Percentiles rank a stretch among this genome's conserved stretches.
Conservation (phyloP, 2,797 vertebrate genomes). For the Iguana delicatissima region DNA sequence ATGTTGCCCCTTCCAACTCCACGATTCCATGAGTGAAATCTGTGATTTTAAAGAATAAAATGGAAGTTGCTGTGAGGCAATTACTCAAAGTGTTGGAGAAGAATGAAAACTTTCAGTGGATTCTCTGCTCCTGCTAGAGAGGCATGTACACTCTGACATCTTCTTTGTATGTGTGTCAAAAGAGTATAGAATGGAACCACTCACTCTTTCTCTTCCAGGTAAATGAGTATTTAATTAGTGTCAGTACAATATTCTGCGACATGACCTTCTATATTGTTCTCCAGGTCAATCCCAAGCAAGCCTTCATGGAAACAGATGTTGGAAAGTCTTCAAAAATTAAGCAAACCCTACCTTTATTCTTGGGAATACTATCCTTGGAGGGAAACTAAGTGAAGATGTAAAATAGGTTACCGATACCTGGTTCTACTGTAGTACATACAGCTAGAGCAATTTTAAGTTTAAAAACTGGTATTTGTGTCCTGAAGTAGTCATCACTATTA, state of each 20-base stretch:
- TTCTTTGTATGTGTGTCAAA: slow-evolving; percentile 29
- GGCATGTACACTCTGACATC: slow-evolving; percentile 35
- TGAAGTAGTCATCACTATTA: neutral
- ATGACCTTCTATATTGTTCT: slow-evolving; percentile 60
- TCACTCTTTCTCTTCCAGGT: slow-evolving; percentile 53
- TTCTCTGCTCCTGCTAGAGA: slow-evolving; percentile 27
- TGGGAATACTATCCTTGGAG: slow-evolving; percentile 62
- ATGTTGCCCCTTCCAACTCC: too few relatives aligned
- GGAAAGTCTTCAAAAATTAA: slow-evolving; percentile 72
- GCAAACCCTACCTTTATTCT: slow-evolving; percentile 66
- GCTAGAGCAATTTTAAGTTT: neutral
- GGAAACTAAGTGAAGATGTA: slow-evolving; percentile 44
- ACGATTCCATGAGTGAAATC: slow-evolving; percentile 1
- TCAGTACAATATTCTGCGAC: slow-evolving; percentile 32
- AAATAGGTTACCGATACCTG: neutral
- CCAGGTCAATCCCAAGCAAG: slow-evolving; percentile 56
- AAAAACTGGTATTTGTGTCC: neutral
- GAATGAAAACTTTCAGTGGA: neutral
- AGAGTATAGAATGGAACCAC: slow-evolving; percentile 43
- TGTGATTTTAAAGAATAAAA: slow-evolving; percentile 30
- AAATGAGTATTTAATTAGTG: slow-evolving; percentile 65
- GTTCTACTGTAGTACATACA: neutral
- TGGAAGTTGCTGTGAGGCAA: neutral
- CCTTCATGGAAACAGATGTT: slow-evolving; percentile 62
- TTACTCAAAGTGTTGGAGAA: slow-evolving; percentile 5